Conservation (phyloP, 2,888 invertebrate genomes). For the Callinectes sapidus region DNA sequence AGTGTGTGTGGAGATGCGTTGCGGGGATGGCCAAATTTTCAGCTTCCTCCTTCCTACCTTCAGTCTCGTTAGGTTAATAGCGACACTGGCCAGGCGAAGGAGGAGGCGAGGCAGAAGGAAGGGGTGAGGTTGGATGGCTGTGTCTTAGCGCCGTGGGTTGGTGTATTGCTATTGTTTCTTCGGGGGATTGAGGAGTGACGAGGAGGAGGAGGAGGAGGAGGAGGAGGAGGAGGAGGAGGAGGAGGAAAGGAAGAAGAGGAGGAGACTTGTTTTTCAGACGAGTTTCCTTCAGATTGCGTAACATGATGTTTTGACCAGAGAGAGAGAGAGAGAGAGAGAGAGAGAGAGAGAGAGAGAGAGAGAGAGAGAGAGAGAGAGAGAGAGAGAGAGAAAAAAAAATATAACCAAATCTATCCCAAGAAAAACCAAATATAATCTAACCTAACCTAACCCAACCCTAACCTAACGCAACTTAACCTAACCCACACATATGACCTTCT, state of each 20-base stretch:
- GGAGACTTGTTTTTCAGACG: neutral
- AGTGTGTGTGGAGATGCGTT: neutral
- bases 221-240: neutral
- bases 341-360: neutral
- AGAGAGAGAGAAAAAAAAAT: neutral
- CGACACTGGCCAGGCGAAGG: neutral
- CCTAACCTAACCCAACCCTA: too few relatives aligned
- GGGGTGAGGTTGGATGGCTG: neutral
- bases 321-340: neutral
- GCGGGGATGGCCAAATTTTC: neutral
- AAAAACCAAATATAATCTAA: too few relatives aligned
- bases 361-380: conserved; percentile 1
- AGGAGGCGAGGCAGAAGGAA: neutral
- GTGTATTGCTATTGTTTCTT: conserved; percentile 1
- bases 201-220: neutral
- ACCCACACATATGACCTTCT: too few relatives aligned
- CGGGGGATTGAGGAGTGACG: neutral
- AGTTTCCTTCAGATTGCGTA: neutral
- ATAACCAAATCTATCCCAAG: too few relatives aligned
- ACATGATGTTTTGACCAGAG: neutral
- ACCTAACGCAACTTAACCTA: too few relatives aligned
- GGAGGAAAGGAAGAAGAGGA: neutral
- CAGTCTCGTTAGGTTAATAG: conserved; percentile 33
- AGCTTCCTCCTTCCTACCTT: conserved; percentile 15
- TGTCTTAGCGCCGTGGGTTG: neutral